Evolutionary conservation across 2,888 invertebrate genomes (phyloP).

Genomic region (Flabesymbios commensalis): DNA sequence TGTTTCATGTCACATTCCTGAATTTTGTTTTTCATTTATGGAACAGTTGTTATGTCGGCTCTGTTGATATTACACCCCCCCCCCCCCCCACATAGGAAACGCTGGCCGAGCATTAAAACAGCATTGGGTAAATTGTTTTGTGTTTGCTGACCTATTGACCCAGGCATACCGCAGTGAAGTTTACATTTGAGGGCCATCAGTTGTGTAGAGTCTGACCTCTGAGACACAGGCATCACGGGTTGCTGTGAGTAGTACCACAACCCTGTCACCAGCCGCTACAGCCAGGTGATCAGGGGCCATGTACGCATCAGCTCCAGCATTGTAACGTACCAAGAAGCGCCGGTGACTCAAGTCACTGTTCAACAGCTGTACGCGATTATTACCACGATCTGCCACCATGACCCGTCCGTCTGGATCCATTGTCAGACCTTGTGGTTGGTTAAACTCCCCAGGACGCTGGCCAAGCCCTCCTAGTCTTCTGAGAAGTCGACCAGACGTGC

Average conservation of each 20-base stretch:
- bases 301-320: not conserved
- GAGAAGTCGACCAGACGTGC: slow-evolving; percentile 62
- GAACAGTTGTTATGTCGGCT: no score
- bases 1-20: no score
- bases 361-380: slow-evolving; percentile 63
- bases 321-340: slow-evolving; percentile 7
- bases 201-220: no score
- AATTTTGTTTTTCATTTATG: no score
- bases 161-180: no score
- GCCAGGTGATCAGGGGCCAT: not conserved
- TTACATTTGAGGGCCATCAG: no score
- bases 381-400: slow-evolving; percentile 66
- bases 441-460: slow-evolving; percentile 65
- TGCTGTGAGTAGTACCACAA: not conserved
- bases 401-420: slow-evolving; percentile 64
- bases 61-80: no score
- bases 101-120: no score
- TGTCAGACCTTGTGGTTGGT: slow-evolving; percentile 65
- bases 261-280: not conserved
- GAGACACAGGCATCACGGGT: no score
- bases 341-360: slow-evolving; percentile 6
- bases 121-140: no score
- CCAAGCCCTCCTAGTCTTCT: slow-evolving; percentile 64
- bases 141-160: no score
- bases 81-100: no score